Evolutionary conservation across 2,888 invertebrate genomes (phyloP).

Genomic region (Eretmocerus hayati): DNA sequence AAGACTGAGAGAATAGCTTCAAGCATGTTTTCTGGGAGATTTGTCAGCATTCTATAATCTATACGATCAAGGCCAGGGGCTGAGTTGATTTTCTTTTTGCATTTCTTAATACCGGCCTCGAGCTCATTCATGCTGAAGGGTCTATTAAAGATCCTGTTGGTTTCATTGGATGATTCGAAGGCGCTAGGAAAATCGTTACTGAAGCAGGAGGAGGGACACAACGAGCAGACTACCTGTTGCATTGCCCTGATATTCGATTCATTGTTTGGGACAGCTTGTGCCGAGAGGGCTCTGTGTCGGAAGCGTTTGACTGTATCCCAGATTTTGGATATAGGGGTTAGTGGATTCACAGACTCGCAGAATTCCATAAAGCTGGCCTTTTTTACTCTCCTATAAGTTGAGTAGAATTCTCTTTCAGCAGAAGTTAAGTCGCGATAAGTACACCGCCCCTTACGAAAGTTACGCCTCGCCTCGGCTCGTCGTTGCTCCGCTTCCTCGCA

Average conservation of each 20-base stretch:
- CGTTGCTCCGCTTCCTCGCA: too few species aligned
- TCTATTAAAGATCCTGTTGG: background rate
- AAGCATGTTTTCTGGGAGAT: background rate
- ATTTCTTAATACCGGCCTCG: background rate
- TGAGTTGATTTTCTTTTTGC: background rate
- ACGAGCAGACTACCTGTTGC: background rate
- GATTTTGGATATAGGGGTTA: background rate
- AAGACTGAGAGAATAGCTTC: background rate
- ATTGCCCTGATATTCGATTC: background rate
- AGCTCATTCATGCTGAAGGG: background rate
- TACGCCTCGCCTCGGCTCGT: too few species aligned
- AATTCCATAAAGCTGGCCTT: background rate
- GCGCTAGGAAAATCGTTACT: background rate
- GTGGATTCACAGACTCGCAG: background rate
- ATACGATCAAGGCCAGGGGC: background rate
- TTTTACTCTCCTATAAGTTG: background rate
- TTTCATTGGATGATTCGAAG: background rate
- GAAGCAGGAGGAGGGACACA: too few species aligned
- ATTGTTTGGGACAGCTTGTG: background rate
- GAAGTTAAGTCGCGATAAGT: too few species aligned
- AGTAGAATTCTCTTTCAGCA: too few species aligned
- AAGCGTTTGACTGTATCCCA: background rate
- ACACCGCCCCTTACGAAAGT: too few species aligned
- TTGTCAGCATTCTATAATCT: background rate
- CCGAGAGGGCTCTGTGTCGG: background rate